These are phyloP conservation scores for Venustaconcha ellipsiformis DNA, from an alignment of 1,140 invertebrate genomes.

Conservation along the genomic window DNA sequence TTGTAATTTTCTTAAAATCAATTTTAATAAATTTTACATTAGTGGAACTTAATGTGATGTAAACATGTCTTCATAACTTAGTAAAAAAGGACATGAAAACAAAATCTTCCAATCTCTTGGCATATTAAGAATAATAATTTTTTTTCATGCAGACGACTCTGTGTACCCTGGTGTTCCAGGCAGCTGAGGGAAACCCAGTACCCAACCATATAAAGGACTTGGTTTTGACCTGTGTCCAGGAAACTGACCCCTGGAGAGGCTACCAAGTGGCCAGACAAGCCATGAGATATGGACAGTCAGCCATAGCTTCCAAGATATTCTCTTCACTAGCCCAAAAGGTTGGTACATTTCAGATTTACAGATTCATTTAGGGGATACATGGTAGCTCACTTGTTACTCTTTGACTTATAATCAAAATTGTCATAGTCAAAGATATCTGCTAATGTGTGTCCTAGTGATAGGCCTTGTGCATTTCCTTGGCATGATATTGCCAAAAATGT, in stretches of 20 bases:
- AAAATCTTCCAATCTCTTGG: background rate
- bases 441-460: no score
- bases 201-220: conserved; percentile 47
- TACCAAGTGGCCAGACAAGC: conserved; percentile 90
- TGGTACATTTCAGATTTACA: background rate
- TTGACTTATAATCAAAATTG: no score
- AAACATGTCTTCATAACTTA: no score
- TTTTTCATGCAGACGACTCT: conserved; percentile 72
- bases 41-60: background rate
- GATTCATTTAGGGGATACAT: no score
- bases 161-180: conserved; percentile 87
- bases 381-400: no score
- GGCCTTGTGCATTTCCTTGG: no score
- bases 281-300: conserved; percentile 75
- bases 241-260: conserved; percentile 83
- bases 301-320: conserved; percentile 71
- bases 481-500: no score
- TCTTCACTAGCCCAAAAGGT: conserved; percentile 57
- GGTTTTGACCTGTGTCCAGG: conserved; percentile 69
- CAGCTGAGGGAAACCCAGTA: conserved; percentile 69
- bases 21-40: background rate
- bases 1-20: background rate
- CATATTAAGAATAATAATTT: background rate
- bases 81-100: no score
- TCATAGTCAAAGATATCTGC: no score